Percentiles rank a stretch among this genome's conserved stretches.
Conservation (phyloP, 2,888 invertebrate genomes). For the Aleiodes leptofemur region DNA sequence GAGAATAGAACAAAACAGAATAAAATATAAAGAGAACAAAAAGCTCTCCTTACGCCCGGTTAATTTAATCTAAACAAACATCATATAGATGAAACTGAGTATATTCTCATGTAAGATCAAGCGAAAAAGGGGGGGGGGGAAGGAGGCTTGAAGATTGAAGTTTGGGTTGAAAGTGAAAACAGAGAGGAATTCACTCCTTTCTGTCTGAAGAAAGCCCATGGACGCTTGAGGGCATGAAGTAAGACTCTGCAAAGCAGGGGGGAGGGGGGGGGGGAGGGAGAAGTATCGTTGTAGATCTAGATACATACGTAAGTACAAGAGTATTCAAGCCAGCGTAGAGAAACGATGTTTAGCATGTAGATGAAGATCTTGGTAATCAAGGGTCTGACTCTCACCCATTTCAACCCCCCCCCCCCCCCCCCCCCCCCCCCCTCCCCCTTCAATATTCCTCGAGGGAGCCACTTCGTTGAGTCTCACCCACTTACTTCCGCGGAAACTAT, state of each 20-base stretch:
- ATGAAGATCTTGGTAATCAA: slow-evolving; percentile 76
- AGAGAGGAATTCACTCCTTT: slow-evolving; percentile 49
- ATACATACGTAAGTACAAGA: slow-evolving; percentile 74
- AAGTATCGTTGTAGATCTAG: slow-evolving; percentile 66
- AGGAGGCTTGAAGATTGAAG: slow-evolving; percentile 49
- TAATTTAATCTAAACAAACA: slow-evolving; percentile 75
- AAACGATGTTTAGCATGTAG: slow-evolving; percentile 74
- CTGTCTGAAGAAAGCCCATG: slow-evolving; percentile 22
- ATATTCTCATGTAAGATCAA: slow-evolving; percentile 40
- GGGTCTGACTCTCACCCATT: slow-evolving; percentile 59
- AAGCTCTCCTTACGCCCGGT: slow-evolving; percentile 64
- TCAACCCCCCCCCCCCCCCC: background rate
- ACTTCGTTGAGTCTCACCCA: slow-evolving; percentile 71
- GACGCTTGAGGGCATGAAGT: slow-evolving; percentile 36
- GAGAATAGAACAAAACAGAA: slow-evolving; percentile 57
- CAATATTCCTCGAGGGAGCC: slow-evolving; percentile 68
- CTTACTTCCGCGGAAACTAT: slow-evolving; percentile 65
- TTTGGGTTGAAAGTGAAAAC: slow-evolving; percentile 48
- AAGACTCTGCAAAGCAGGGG: slow-evolving; percentile 45
- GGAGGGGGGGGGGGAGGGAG: slow-evolving; percentile 34
- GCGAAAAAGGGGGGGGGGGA: slow-evolving; percentile 42
- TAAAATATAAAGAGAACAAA: slow-evolving; percentile 61
- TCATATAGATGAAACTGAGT: slow-evolving; percentile 65
- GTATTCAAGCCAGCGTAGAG: slow-evolving; percentile 67
- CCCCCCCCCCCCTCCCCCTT: background rate